Percentiles rank a stretch among this genome's conserved stretches.
phyloP scores from a whole-genome alignment of 2,888 invertebrate genomes.

The Athalia rosae region DNA sequence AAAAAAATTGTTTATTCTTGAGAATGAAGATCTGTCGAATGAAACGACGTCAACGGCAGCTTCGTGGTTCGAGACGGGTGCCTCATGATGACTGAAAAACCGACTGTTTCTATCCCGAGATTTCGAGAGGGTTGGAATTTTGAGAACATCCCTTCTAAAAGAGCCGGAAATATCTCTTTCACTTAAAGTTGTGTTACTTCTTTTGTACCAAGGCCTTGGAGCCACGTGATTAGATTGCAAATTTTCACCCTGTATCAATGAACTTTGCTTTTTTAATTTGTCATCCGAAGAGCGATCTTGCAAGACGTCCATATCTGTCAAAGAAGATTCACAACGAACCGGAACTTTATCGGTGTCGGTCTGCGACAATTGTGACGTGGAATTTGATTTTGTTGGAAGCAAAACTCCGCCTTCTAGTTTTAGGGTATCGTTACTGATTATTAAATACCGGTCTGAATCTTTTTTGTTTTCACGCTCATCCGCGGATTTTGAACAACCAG shows the following conservation, averaged over 20 bases:
- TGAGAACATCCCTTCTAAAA: constrained; percentile 30
- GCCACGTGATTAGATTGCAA: not conserved
- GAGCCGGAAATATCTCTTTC: constrained; percentile 33
- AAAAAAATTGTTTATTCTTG: constrained; percentile 72
- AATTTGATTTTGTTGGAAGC: constrained; percentile 60
- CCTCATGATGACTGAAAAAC: constrained; percentile 50
- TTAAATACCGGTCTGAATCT: constrained; percentile 34
- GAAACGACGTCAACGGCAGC: constrained; percentile 63
- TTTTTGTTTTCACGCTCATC: not conserved
- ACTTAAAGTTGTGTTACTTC: constrained; percentile 58
- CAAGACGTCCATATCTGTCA: not conserved
- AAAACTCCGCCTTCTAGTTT: constrained; percentile 67
- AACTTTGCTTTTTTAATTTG: not conserved
- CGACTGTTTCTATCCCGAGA: constrained; percentile 66
- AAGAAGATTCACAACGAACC: not conserved
- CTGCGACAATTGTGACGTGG: not conserved
- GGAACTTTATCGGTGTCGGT: not conserved
- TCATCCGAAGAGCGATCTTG: not conserved
- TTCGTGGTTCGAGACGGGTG: not conserved
- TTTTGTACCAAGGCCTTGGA: constrained; percentile 80
- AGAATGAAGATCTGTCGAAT: constrained; percentile 73
- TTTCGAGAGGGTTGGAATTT: constrained; percentile 37
- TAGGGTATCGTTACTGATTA: constrained; percentile 69
- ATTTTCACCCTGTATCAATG: not conserved
- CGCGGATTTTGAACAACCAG: no score